Evolutionary conservation across 2,113 vertebrate species (phyloP), one percentile per base, ranked within the genome.

Genomic region (Tenrec ecaudatus): DNA sequence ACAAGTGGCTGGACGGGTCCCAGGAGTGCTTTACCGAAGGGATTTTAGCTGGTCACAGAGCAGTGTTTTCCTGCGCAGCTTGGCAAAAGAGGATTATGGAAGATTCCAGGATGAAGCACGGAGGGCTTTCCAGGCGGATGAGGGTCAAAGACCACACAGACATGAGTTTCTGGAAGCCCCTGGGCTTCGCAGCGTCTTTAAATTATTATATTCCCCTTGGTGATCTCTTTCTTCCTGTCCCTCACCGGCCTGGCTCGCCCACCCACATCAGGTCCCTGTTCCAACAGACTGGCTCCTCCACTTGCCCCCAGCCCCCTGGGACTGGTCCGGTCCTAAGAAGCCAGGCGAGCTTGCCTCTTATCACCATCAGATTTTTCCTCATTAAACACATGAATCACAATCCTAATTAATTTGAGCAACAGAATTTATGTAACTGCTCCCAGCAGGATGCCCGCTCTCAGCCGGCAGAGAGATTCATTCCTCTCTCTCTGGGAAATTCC

Each of bases 371-470:
- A 96, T 92, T 43, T 92, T 96, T 95, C 94, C 88, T 98, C 97
- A 98, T 98, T 97, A 98, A 98, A 98, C 97, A 98, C 98, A 97
- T 97, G 97, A 95, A 97, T 98, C 97, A 98, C 96, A 97, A 96
- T 98, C 97, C 96, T 88, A 92, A 97, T 98, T 97, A 97, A 98
- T 98, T 98, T 97, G 97, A 97, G 97, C 97, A 97, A 95, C 97
- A 91, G 96, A 98, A 98, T 96, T 91, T 73, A 83, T 96, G 96
- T 95, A 97, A 97, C 93, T 96, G 95, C 98, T 98, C 97, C 95
- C 97, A 97, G 96, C 97, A 97, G 96, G 97, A 96, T 97, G 95
- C 91, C 84, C 96, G 97, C 95, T 97, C 97, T 96, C 97, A 96
- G 96, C 95, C 4, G 5, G 95, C 62, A 96, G 92, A 27, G 92